Base-by-base conservation (phyloP, 1,140 invertebrate species). In the Megalopta genalis region DNA sequence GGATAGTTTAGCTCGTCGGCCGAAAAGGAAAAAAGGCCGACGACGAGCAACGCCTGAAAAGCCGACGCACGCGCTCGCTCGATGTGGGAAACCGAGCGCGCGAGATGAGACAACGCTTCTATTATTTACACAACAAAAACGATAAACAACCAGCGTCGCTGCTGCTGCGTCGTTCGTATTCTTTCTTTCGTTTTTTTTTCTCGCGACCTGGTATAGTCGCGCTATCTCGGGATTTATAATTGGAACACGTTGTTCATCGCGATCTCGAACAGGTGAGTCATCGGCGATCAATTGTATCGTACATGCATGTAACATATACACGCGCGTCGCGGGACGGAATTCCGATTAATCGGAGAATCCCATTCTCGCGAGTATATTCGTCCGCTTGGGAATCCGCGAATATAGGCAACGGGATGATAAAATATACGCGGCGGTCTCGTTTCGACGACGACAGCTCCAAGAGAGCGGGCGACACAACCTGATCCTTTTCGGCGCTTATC, bases 1-100 rank as follows among this genome's bases (percentile, higher is more conserved):
- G 75, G 57, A 70, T 46, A 49, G 54, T 78, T 52, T 62, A 63
- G 54, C 25, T 60, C 25, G 68, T 52, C 46, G 59, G 0, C 5
- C 59, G 54, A 73, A 65, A 23, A 8, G 32, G n/a, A 42, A 65
- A 65, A 62, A 27, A 60, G 25, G 32, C 32, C 4, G 32, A 32
- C 57, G 42, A 32, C 37, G 32, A 18, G 5, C 27, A 4, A 37
- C 42, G 18, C 14, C 25, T 37, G 52, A 63, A 63, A 77, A 37
- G 23, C 57, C 14, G 14, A 4, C 4, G 32, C 32, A 2, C 32
- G 32, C 32, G 32, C 32, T 27, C 14, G 25, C n/a, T 14, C 25
- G 46, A n/a, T 32, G 25, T 64, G 71, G 25, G 60, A 64, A 73
- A 64, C 42, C 42, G 14, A 32, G 21, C 42, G 42, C 6, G n/a